Conservation (phyloP, 2,797 vertebrate species). For the Echiichthys vipera region DNA sequence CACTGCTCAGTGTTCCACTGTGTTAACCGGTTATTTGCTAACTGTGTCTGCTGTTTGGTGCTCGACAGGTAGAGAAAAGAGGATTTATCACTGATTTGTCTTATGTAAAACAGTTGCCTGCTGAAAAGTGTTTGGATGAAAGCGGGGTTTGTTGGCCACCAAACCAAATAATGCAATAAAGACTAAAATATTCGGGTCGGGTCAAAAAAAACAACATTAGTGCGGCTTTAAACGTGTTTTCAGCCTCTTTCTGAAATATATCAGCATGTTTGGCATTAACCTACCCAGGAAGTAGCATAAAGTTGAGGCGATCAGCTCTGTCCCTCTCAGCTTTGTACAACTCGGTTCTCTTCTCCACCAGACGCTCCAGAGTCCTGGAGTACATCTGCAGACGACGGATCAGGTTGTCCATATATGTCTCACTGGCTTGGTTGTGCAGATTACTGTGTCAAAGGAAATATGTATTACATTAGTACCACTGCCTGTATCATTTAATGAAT, state of each 20-base stretch:
- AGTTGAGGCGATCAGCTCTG: constrained; percentile 94
- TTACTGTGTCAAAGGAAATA: constrained; percentile 78
- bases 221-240: background rate
- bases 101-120: too few relatives aligned
- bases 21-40: background rate
- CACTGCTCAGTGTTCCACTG: background rate
- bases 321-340: constrained; percentile 97
- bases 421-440: constrained; percentile 91
- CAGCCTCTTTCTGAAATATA: background rate
- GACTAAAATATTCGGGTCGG: too few relatives aligned
- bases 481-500: background rate
- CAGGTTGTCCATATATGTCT: constrained; percentile 98
- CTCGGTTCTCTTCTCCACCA: constrained; percentile 94
- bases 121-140: too few relatives aligned
- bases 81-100: background rate
- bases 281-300: constrained; percentile 95
- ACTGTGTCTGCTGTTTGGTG: too few relatives aligned
- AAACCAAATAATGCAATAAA: too few relatives aligned
- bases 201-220: too few relatives aligned
- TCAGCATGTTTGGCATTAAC: background rate
- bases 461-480: background rate
- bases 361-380: constrained; percentile 93
- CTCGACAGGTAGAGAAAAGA: too few relatives aligned
- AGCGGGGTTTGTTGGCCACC: too few relatives aligned
- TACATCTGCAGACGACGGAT: constrained; percentile 96